Evolutionary conservation across 2,888 invertebrate species (phyloP).

Genomic region (Andrena minutula): DNA sequence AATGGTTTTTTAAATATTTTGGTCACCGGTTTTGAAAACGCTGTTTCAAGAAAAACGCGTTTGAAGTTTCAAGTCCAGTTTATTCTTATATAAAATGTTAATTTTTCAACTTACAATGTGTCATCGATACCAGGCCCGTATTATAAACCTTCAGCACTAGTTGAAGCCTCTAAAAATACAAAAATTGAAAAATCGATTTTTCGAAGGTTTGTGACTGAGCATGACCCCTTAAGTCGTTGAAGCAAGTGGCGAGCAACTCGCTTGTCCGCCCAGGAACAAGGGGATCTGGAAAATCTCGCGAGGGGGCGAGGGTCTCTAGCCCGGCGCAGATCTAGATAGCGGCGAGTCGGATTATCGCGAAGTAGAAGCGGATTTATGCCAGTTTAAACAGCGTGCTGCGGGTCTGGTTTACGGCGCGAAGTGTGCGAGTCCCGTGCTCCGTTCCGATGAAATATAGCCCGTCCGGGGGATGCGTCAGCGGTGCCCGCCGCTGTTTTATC

Average conservation of each 20-base stretch:
- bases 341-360: constrained; percentile 61
- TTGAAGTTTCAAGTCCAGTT: no score
- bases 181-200: no score
- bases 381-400: constrained; percentile 73
- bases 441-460: constrained; percentile 74
- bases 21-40: no score
- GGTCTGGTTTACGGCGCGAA: constrained; percentile 72
- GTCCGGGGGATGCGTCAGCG: constrained; percentile 57
- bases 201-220: no score
- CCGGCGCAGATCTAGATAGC: constrained; percentile 31
- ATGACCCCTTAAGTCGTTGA: background rate
- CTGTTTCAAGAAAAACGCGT: no score
- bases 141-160: no score
- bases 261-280: background rate
- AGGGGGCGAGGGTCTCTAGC: constrained; percentile 12
- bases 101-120: no score
- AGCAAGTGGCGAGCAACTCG: background rate
- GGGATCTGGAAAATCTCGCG: constrained; percentile 31
- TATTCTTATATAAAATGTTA: no score
- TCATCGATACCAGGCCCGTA: no score
- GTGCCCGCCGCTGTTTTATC: constrained; percentile 52
- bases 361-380: constrained; percentile 76
- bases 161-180: no score
- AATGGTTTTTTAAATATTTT: no score
- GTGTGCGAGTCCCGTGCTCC: constrained; percentile 51